Evolutionary conservation across 2,113 vertebrate species (phyloP).

Genomic region (Numida meleagris): DNA sequence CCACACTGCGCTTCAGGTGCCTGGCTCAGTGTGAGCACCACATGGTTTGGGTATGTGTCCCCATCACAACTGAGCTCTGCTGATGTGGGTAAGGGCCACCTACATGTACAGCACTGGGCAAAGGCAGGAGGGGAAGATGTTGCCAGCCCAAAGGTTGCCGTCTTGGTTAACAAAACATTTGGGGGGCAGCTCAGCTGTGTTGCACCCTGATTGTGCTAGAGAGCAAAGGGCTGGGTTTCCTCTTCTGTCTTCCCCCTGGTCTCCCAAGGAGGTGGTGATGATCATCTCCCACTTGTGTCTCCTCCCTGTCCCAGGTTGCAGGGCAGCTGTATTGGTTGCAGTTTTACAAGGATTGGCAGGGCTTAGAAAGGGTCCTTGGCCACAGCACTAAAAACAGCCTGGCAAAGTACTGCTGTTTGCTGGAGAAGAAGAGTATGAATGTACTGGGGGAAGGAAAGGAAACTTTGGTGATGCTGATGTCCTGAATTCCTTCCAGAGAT

Average conservation of each 20-base stretch:
- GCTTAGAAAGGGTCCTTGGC: not conserved
- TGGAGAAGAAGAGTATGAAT: not conserved
- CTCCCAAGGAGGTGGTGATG: not conserved
- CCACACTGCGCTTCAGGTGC: not conserved
- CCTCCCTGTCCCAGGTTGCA: not conserved
- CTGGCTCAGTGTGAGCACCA: not conserved
- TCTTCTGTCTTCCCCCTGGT: not conserved
- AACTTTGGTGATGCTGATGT: not conserved
- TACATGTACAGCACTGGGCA: not conserved
- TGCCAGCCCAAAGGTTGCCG: not conserved
- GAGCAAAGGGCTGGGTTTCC: not conserved
- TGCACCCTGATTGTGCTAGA: not conserved
- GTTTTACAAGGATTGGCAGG: not conserved
- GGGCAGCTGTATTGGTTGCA: not conserved
- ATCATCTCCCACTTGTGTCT: not conserved
- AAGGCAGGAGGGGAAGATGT: not conserved
- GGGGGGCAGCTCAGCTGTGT: not conserved
- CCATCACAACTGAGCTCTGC: not conserved
- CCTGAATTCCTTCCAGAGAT: not conserved
- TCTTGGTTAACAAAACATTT: rapidly evolving
- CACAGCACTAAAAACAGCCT: not conserved
- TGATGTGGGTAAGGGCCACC: not conserved
- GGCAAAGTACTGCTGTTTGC: not conserved
- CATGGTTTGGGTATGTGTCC: rapidly evolving
- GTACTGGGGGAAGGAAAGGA: not conserved